Evolutionary conservation across 2,113 vertebrate species (phyloP).

Genomic region (Platysternon megacephalum): DNA sequence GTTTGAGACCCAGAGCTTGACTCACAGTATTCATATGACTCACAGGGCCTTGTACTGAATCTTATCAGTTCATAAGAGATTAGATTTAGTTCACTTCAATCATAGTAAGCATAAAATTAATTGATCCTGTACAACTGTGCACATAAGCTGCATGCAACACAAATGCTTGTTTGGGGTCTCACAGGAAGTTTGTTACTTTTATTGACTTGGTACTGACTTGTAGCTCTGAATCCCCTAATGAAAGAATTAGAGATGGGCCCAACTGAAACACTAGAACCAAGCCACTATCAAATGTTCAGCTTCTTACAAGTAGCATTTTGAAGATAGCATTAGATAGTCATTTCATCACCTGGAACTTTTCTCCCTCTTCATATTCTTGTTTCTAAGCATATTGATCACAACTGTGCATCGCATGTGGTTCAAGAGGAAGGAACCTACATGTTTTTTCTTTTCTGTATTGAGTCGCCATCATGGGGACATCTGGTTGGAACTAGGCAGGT

Average conservation of each 20-base stretch:
- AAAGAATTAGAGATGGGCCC: not conserved
- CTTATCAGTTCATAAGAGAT: constrained; percentile 39
- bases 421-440: not conserved
- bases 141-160: not conserved
- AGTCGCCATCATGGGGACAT: not conserved
- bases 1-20: constrained; percentile 58
- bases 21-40: constrained; percentile 55
- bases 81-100: not conserved
- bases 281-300: not conserved
- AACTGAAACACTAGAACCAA: not conserved
- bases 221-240: not conserved
- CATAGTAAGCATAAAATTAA: not conserved
- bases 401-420: not conserved
- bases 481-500: not conserved
- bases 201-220: not conserved
- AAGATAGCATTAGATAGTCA: not conserved
- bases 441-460: not conserved
- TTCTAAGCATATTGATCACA: not conserved
- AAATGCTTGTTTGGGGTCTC: not conserved
- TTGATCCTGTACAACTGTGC: not conserved
- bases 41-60: constrained; percentile 13
- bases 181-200: not conserved
- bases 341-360: not conserved
- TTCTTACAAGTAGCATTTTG: not conserved
- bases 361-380: not conserved